These are phyloP conservation scores for Cheiracanthium punctorium DNA, from an alignment of 2,888 invertebrate species.

Conservation along the genomic window DNA sequence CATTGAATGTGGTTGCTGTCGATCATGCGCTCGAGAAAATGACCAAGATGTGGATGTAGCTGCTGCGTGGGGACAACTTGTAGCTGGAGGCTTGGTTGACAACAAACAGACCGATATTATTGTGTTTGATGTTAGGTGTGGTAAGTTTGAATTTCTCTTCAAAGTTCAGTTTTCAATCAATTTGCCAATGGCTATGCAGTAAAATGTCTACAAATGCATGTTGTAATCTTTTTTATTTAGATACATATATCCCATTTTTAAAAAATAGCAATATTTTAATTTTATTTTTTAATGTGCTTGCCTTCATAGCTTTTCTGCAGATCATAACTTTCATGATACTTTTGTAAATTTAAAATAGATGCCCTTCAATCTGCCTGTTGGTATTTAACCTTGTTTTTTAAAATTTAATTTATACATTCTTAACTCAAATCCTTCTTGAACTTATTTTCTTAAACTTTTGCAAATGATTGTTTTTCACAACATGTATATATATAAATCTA, in stretches of 20 bases:
- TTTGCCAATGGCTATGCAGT: neutral
- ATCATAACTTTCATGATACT: constrained; percentile 32
- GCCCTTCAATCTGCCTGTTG: too few relatives aligned
- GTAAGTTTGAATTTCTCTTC: constrained; percentile 36
- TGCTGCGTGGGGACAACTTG: constrained; percentile 73
- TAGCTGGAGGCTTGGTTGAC: constrained; percentile 67
- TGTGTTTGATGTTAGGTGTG: constrained; percentile 70
- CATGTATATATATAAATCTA: too few relatives aligned
- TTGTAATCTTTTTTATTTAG: neutral
- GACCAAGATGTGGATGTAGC: constrained; percentile 79
- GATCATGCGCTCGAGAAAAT: constrained; percentile 86
- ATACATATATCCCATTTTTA: neutral
- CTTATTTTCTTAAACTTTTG: too few relatives aligned
- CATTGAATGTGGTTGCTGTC: constrained; percentile 92
- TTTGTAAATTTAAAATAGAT: neutral
- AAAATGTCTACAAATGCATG: neutral
- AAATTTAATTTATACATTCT: too few relatives aligned
- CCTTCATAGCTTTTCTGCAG: neutral
- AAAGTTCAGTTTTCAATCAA: neutral
- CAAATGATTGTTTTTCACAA: too few relatives aligned
- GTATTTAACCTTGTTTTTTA: too few relatives aligned
- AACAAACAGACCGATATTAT: constrained; percentile 72
- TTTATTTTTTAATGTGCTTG: neutral
- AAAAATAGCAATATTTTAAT: neutral
- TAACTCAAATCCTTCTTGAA: neutral